Evolutionary conservation across 1,140 invertebrate species (phyloP).

Genomic region (Arctopsyche grandis): DNA sequence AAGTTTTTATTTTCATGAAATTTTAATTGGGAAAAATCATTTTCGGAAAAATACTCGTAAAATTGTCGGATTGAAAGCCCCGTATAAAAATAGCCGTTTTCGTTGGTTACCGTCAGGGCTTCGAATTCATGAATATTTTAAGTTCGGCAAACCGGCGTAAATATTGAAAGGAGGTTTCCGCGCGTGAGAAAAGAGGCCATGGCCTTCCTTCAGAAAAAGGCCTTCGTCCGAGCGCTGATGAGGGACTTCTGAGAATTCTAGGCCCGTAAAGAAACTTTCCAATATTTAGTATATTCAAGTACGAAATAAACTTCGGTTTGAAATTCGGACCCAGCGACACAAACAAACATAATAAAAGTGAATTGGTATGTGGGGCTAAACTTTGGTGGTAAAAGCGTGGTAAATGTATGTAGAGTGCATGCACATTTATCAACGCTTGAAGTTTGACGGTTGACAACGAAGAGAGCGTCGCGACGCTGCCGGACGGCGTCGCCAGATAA

Average conservation of each 20-base stretch:
- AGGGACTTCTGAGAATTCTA: too few relatives aligned
- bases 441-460: slow-evolving; percentile 28
- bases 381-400: too few relatives aligned
- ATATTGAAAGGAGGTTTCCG: slow-evolving; percentile 24
- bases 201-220: slow-evolving; percentile 14
- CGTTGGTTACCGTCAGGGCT: background rate
- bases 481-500: slow-evolving; percentile 8
- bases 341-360: too few relatives aligned
- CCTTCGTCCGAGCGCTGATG: background rate
- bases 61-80: slow-evolving; percentile 20
- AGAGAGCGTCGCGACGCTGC: slow-evolving; percentile 20
- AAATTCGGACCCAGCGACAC: too few relatives aligned
- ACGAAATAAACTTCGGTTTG: too few relatives aligned
- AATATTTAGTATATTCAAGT: too few relatives aligned
- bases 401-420: background rate
- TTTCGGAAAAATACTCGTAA: background rate
- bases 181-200: slow-evolving; percentile 5
- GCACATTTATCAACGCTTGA: slow-evolving; percentile 10
- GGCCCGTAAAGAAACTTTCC: too few relatives aligned
- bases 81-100: slow-evolving; percentile 16
- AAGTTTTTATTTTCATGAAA: too few relatives aligned
- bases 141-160: slow-evolving; percentile 31
- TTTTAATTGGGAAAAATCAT: background rate
- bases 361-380: too few relatives aligned
- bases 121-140: slow-evolving; percentile 33